A percentile compares a stretch with the other conserved stretches of the same genome.
phyloP scores from a whole-genome alignment of 2,113 vertebrate species.

The Hassar affinis region DNA sequence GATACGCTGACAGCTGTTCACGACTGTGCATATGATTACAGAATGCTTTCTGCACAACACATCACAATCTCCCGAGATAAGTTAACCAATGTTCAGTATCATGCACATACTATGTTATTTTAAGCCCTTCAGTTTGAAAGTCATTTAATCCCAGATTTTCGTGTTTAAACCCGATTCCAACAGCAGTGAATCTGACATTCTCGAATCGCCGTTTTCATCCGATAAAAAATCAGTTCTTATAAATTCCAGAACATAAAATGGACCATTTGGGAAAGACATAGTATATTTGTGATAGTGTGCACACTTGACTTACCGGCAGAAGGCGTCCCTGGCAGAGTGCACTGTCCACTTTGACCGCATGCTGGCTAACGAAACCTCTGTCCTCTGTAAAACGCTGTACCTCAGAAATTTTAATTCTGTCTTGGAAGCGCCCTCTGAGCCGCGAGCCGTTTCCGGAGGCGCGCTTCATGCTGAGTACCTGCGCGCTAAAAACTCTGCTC shows the following conservation, averaged over 20 bases:
- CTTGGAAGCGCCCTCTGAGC: not conserved
- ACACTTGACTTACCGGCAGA: constrained; percentile 60
- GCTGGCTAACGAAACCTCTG: not conserved
- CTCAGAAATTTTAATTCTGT: not conserved
- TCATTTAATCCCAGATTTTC: not conserved
- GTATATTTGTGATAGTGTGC: not conserved
- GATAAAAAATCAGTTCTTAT: not conserved
- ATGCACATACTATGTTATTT: not conserved
- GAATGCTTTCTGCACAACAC: not conserved
- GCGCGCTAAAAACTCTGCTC: not conserved
- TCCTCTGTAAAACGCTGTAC: not conserved
- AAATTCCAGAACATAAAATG: not conserved
- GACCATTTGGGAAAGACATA: not conserved
- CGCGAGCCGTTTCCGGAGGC: not conserved
- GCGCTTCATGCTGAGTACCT: not conserved
- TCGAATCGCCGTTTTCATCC: not conserved
- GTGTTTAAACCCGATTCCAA: not conserved
- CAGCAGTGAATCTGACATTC: not conserved
- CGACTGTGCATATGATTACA: not conserved
- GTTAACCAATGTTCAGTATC: not conserved
- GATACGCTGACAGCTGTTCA: not conserved
- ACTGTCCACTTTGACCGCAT: not conserved
- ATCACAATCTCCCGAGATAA: not conserved
- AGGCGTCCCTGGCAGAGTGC: constrained; percentile 37
- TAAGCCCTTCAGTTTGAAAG: not conserved